Conservation (phyloP, 2,797 vertebrate species). For the Microctenopoma lineatum region DNA sequence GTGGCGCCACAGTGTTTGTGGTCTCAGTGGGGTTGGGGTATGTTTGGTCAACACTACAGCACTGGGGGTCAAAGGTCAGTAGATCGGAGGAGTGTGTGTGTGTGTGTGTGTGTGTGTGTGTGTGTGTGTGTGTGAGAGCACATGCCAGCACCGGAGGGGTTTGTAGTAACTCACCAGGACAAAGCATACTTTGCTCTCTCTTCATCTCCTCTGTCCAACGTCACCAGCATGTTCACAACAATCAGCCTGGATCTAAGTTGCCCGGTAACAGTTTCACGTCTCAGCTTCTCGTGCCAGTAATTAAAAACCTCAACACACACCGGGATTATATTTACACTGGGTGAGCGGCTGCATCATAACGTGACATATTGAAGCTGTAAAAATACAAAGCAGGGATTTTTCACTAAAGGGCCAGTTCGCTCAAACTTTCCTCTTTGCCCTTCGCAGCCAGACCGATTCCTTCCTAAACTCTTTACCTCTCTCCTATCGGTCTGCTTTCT, state of each 20-base stretch:
- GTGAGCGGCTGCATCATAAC: no score
- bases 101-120: conserved; percentile 21
- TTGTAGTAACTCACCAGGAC: conserved; percentile 84
- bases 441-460: no score
- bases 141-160: conserved; percentile 72
- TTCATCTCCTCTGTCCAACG: not conserved
- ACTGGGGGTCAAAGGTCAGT: conserved; percentile 71
- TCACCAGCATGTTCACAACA: not conserved
- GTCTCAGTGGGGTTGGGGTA: conserved; percentile 75
- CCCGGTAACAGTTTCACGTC: no score
- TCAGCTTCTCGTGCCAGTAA: no score
- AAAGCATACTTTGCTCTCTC: conserved; percentile 55
- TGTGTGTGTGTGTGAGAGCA: conserved; percentile 60
- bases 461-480: not conserved
- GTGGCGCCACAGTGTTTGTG: conserved; percentile 75
- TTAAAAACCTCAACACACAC: no score
- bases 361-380: no score
- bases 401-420: no score
- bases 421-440: no score
- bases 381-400: no score
- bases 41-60: conserved; percentile 76
- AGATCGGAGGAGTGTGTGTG: conserved; percentile 65
- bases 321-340: no score
- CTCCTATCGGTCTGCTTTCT: conserved; percentile 32
- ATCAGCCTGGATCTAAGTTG: no score